phyloP scores from a whole-genome alignment of 2,113 vertebrate genomes.

The Saimiri boliviensis region DNA sequence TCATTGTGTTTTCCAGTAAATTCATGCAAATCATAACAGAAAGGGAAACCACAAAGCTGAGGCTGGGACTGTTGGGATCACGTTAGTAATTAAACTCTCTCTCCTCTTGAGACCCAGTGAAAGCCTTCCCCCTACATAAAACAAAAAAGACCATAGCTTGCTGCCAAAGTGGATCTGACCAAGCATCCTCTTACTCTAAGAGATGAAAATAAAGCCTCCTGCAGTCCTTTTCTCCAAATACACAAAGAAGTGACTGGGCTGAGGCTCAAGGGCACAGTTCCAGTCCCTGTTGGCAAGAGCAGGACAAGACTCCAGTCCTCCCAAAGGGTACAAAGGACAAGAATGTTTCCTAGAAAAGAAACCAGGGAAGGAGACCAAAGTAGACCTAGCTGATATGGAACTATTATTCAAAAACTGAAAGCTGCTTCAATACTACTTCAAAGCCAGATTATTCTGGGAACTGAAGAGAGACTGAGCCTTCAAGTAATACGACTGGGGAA shows the following conservation, averaged over 20 bases:
- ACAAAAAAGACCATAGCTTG: background rate
- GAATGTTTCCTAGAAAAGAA: conserved; percentile 67
- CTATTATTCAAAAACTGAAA: background rate
- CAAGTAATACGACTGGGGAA: background rate
- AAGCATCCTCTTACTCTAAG: background rate
- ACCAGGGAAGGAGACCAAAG: conserved; percentile 21
- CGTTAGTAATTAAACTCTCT: conserved; percentile 52
- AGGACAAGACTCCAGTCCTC: background rate
- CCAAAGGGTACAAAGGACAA: background rate
- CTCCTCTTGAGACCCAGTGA: background rate
- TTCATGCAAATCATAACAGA: conserved; percentile 65
- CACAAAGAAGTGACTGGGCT: conserved; percentile 31
- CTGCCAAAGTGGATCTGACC: conserved; percentile 4
- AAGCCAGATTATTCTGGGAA: background rate
- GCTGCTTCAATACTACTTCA: background rate
- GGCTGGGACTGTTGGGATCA: conserved; percentile 36
- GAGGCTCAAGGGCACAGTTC: conserved; percentile 26
- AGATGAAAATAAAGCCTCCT: conserved; percentile 42
- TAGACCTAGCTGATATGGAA: background rate
- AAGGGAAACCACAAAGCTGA: conserved; percentile 66
- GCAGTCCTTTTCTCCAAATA: conserved; percentile 8
- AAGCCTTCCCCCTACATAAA: background rate
- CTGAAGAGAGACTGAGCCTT: background rate
- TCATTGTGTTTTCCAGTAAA: conserved; percentile 80
- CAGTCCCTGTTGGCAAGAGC: conserved; percentile 42